Evolutionary conservation across 2,797 vertebrate species (phyloP), one percentile per base, ranked within the genome.

Genomic region (Podarcis siculus): DNA sequence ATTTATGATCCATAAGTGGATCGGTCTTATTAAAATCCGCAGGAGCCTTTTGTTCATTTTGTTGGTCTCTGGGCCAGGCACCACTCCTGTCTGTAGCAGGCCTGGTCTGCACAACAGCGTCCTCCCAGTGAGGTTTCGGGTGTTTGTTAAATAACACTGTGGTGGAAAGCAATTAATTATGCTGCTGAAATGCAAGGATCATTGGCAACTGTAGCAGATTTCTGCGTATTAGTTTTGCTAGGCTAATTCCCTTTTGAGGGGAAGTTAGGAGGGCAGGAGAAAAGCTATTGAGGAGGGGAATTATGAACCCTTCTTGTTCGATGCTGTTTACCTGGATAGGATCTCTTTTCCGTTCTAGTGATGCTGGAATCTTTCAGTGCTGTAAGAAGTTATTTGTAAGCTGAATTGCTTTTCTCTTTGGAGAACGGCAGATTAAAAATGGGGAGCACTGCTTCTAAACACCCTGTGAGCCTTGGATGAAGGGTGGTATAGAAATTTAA

Each of bases 21-120:
- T 95, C 86, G 75, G 87, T 86, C 83, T 94, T 95, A 95, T 92
- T 95, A 94, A 95, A 95, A 95, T 90, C 94, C 93, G 87, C 88
- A 88, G 94, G 93, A 91, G 88, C 90, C 86, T 78, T 95, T 94
- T 92, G 91, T 94, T 96, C 90, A 72, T 86, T 90, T 76, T 86
- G 89, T 88, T 73, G 83, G 83, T 90, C 85, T 15, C 39, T 89
- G 86, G 88, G 82, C 91, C 94, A 86, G 89, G 92, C 79, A 86
- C 92, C 87, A 91, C 1, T 90, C 61, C 17, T 67, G 86, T 90
- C 39, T n/a, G 76, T 61, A 32, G n/a, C 13, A 76, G 27, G 13
- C 27, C 81, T 82, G 1, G 80, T 92, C 90, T 49, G 2, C 35
- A 55, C 90, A 67, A 79, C 75, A 87, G 67, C 78, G 86, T 90